Evolutionary conservation across 1,140 invertebrate genomes (phyloP).

Genomic region (Monomorium pharaonis): DNA sequence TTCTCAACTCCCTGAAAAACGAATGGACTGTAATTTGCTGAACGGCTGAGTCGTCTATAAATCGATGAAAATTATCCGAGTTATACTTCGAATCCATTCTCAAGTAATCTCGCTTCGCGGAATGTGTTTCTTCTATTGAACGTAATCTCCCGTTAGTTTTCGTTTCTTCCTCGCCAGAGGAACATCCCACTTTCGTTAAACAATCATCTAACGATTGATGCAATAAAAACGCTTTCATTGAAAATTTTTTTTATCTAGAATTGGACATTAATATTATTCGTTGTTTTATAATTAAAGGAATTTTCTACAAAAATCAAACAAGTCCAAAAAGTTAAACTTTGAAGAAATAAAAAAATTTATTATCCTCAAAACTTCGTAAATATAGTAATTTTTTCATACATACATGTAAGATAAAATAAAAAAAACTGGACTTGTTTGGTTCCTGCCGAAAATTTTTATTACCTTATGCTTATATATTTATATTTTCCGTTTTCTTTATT

Average conservation of each 20-base stretch:
- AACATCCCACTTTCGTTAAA: neutral
- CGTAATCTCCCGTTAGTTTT: neutral
- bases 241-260: neutral
- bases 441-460: no score
- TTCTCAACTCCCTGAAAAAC: slow-evolving; percentile 43
- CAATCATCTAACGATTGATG: neutral
- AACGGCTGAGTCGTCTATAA: slow-evolving; percentile 52
- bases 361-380: no score
- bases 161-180: neutral
- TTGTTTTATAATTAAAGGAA: no score
- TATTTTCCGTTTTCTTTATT: no score
- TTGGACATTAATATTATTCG: neutral
- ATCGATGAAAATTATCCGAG: slow-evolving; percentile 65
- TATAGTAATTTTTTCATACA: no score
- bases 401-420: no score
- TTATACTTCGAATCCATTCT: slow-evolving; percentile 42
- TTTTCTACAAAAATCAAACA: no score
- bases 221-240: neutral
- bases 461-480: no score
- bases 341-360: no score
- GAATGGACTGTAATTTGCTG: slow-evolving; percentile 63
- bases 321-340: no score
- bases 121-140: slow-evolving; percentile 18
- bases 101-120: slow-evolving; percentile 45
- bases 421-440: no score